Evolutionary conservation across 2,113 vertebrate genomes (phyloP).

Genomic region (Pteropus alecto): DNA sequence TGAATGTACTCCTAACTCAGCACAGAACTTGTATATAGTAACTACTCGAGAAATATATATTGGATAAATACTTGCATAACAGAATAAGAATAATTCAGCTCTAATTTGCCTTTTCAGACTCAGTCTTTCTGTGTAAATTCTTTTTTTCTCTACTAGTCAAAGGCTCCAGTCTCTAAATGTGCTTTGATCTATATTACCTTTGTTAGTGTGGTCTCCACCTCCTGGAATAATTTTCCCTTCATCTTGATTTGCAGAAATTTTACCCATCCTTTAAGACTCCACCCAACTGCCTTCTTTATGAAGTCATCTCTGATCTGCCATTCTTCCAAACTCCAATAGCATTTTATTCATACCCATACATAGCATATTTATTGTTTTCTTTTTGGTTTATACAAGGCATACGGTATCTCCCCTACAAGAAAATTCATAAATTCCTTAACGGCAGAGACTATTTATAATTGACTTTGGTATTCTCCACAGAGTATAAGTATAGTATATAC

Average conservation of each 20-base stretch:
- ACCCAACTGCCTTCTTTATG: not conserved
- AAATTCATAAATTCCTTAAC: slow-evolving; percentile 20
- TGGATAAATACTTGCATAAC: not conserved
- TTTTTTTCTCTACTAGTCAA: not conserved
- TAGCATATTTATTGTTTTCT: not conserved
- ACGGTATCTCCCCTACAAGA: not conserved
- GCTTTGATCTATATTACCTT: not conserved
- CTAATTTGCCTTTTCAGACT: not conserved
- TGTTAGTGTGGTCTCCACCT: not conserved
- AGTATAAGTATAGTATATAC: not conserved
- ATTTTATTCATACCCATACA: no score
- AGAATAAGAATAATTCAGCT: not conserved
- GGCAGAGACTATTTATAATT: not conserved
- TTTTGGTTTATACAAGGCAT: slow-evolving; percentile 26
- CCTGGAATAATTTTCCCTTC: not conserved
- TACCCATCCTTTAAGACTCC: not conserved
- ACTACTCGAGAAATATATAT: not conserved
- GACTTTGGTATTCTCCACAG: not conserved
- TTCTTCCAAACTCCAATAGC: slow-evolving; percentile 1
- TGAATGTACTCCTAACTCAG: not conserved
- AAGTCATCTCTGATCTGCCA: not conserved
- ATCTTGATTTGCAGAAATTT: slow-evolving; percentile 22
- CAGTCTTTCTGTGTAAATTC: not conserved
- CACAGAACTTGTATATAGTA: not conserved
- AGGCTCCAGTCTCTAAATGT: not conserved